Conservation (phyloP, 2,113 vertebrate species). For the Corydoras maculifer region DNA sequence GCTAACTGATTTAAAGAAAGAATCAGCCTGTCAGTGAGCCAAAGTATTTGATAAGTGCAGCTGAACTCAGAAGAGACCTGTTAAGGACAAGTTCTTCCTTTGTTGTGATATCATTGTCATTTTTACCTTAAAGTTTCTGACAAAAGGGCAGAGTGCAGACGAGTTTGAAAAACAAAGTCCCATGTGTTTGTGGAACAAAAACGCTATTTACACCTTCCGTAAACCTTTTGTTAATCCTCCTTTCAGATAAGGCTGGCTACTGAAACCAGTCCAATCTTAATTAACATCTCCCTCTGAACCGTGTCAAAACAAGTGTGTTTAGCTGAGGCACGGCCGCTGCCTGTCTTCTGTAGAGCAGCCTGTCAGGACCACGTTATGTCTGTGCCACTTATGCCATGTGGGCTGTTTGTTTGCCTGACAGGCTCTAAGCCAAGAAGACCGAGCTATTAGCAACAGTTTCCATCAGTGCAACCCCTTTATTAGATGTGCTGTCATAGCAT, state of each 20-base stretch:
- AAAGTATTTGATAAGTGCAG: conserved; percentile 18
- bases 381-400: conserved; percentile 11
- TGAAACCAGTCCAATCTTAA: conserved; percentile 41
- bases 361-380: conserved; percentile 14
- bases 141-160: conserved; percentile 10
- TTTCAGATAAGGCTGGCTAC: conserved; percentile 32
- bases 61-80: conserved; percentile 24
- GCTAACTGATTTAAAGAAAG: conserved; percentile 14
- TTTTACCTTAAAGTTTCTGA: conserved; percentile 14
- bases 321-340: conserved; percentile 18
- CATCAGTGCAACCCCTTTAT: conserved; percentile 31
- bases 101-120: conserved; percentile 6
- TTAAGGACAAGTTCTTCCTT: conserved; percentile 27
- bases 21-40: conserved; percentile 15
- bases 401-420: conserved; percentile 25
- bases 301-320: conserved; percentile 41
- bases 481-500: conserved; percentile 34
- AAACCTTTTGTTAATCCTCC: conserved; percentile 38
- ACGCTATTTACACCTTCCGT: conserved; percentile 37
- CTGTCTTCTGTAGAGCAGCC: conserved; percentile 31
- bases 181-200: background rate
- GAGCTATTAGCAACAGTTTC: conserved; percentile 21
- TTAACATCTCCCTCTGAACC: conserved; percentile 44
- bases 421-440: conserved; percentile 20
- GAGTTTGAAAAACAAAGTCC: conserved; percentile 5